Evolutionary conservation across 1,140 invertebrate genomes (phyloP).

Genomic region (Drosophila dunni): DNA sequence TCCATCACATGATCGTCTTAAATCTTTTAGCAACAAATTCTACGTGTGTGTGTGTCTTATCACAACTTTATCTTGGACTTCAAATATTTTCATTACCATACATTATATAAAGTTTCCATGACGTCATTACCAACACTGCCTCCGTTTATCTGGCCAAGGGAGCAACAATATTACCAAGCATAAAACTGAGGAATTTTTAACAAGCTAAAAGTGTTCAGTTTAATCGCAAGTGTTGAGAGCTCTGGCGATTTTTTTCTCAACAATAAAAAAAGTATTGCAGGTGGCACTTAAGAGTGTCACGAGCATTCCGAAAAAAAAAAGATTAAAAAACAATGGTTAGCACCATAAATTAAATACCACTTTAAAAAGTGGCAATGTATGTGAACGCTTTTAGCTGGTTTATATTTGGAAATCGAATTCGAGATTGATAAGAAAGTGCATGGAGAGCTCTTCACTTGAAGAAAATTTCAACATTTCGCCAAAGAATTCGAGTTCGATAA

Average conservation of each 20-base stretch:
- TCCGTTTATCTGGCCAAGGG: constrained; percentile 19
- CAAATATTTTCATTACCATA: constrained; percentile 29
- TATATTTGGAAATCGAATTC: background rate
- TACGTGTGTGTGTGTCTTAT: background rate
- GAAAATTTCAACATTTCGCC: no score
- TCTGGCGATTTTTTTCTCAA: background rate
- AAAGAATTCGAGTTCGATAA: constrained; percentile 10
- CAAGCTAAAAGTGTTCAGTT: background rate
- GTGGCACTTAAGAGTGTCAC: constrained; percentile 42
- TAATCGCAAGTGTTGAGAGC: constrained; percentile 10
- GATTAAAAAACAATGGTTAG: constrained; percentile 19
- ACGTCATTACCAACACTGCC: constrained; percentile 12
- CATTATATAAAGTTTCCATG: constrained; percentile 38
- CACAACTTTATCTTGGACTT: constrained; percentile 11
- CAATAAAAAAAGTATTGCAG: constrained; percentile 16
- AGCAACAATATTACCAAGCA: constrained; percentile 6
- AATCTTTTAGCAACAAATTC: constrained; percentile 15
- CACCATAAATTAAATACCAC: constrained; percentile 26
- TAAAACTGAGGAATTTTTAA: constrained; percentile 32
- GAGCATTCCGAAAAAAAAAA: background rate
- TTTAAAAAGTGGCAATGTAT: background rate
- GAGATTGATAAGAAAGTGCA: constrained; percentile 13
- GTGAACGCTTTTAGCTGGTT: no score
- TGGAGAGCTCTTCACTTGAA: no score
- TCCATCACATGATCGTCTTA: constrained; percentile 38